Evolutionary conservation across 2,113 vertebrate genomes (phyloP).

Genomic region (Cynopterus brachyotis): DNA sequence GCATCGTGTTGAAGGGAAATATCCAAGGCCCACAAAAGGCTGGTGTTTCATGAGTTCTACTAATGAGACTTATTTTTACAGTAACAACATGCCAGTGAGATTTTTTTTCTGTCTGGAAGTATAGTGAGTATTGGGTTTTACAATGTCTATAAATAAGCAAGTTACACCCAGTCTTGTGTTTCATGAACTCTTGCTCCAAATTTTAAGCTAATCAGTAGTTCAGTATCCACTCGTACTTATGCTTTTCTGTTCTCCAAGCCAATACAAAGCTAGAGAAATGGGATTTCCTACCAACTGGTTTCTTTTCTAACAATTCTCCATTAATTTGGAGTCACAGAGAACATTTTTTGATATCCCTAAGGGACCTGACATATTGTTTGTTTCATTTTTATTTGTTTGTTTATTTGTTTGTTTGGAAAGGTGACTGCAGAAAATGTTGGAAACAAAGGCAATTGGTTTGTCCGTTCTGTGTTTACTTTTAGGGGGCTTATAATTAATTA

Average conservation of each 20-base stretch:
- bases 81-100: background rate
- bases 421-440: background rate
- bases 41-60: background rate
- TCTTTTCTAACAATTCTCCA: background rate
- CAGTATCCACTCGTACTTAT: background rate
- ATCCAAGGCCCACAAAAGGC: background rate
- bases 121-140: background rate
- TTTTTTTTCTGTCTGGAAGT: background rate
- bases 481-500: background rate
- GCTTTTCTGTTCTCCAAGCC: background rate
- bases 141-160: conserved; percentile 24
- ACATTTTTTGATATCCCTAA: background rate
- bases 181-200: background rate
- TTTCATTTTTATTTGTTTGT: background rate
- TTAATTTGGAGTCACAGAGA: background rate
- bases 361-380: background rate
- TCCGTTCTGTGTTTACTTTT: background rate
- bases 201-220: background rate
- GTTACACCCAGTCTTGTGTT: background rate
- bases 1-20: background rate
- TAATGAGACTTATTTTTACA: conserved; percentile 1
- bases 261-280: background rate
- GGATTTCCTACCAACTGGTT: background rate
- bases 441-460: background rate
- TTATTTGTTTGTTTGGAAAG: background rate